Evolutionary conservation across 2,113 vertebrate species (phyloP), one percentile per base, ranked within the genome.

Genomic region (Chloroceryle aenea): DNA sequence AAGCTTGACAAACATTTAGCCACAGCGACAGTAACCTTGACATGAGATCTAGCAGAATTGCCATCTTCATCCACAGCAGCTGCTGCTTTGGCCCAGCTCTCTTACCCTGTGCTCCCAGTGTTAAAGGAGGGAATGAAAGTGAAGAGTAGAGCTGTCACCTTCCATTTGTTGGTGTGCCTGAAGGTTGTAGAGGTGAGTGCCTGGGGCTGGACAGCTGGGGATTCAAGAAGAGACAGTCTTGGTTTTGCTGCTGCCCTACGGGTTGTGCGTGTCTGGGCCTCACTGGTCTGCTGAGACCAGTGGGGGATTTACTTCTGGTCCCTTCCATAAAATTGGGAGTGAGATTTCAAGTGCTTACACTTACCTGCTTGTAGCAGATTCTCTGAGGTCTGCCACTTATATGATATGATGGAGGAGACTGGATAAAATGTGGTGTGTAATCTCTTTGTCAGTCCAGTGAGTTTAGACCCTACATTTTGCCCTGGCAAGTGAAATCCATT

Each of bases 171-270:
- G 71, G 43, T 61, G 40, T 79, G 66, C 66, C 80, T 81, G 45
- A 85, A 95, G 80, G 93, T 92, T 73, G 56, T 53, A 68, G 69
- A 87, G 73, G 87, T 89, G 81, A 72, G 66, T 72, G 81, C 69
- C 95, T 91, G 66, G 40, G 91, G 86, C 80, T 89, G 84, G 77
- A 79, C 93, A 96, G 73, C 89, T 95, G 91, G 48, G 42, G 22
- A 82, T 89, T 89, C 40, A 78, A 61, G 89, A 52, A 61, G 10
- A 94, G 38, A 48, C n/a, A 63, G 14, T 55, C 63, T 47, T 89
- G 66, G 10, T 25, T 61, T 71, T 88, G 47, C 47, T 75, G 52
- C 32, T 75, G 58, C 74, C 84, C 77, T 62, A 30, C 58, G 74
- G 81, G 34, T 48, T 67, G 14, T 69, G 48, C 27, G 13, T 40